Percentiles rank a stretch among this genome's conserved stretches.
Evolutionary conservation across 2,888 invertebrate species (phyloP).

Genomic region (Ormyrus nitidulus): DNA sequence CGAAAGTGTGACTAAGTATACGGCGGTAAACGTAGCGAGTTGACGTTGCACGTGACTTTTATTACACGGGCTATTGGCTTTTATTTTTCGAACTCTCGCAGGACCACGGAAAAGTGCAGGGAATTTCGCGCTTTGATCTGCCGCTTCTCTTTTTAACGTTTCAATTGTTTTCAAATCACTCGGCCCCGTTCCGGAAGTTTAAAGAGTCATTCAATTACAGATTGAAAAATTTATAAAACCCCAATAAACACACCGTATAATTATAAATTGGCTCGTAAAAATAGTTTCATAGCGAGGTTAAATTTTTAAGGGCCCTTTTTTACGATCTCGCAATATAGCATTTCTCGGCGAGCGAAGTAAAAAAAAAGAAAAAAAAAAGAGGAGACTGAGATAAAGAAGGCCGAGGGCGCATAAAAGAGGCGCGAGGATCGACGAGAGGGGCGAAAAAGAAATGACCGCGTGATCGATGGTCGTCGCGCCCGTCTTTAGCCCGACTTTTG

Average conservation of each 20-base stretch:
- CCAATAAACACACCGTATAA: background rate
- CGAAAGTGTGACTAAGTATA: background rate
- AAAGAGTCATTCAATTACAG: too few relatives aligned
- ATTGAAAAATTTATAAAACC: background rate
- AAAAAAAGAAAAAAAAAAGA: background rate
- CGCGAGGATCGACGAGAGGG: background rate
- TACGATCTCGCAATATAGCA: conserved; percentile 6
- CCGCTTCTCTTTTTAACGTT: too few relatives aligned
- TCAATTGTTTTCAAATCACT: too few relatives aligned
- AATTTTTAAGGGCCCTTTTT: background rate
- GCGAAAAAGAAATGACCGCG: conserved; percentile 26
- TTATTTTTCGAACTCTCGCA: too few relatives aligned
- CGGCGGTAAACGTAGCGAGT: background rate
- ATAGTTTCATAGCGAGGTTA: background rate
- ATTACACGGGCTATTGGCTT: too few relatives aligned
- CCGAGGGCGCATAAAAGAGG: conserved; percentile 5
- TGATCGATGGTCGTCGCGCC: conserved; percentile 40
- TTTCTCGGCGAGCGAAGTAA: conserved; percentile 34
- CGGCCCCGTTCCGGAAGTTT: too few relatives aligned
- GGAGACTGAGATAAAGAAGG: conserved; percentile 33
- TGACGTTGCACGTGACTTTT: too few relatives aligned
- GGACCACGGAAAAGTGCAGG: too few relatives aligned
- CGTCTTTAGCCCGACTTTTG: conserved; percentile 18
- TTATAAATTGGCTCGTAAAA: background rate
- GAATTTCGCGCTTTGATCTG: too few relatives aligned